Base-by-base conservation (phyloP, 2,797 vertebrate genomes). In the Lerista edwardsae region DNA sequence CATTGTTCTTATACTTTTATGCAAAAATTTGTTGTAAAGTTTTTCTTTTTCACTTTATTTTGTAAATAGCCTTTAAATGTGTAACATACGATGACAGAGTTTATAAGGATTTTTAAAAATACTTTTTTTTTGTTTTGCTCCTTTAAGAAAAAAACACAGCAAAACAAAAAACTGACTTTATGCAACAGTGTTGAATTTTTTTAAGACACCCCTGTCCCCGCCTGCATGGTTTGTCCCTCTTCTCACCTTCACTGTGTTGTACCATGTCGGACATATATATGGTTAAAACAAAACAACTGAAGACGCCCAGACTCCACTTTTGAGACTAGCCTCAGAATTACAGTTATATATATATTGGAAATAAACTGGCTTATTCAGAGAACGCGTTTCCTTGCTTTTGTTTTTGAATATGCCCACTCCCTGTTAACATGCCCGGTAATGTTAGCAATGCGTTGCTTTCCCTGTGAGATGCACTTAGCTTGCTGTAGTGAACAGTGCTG, bases 81-180 rank as follows among this genome's bases (percentile, higher is more conserved):
- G 97, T 98, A 98, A 98, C 97, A 98, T 98, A 98, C 79, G 96
- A 95, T 97, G 69, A 97, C 95, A 96, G 93, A 95, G 94, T 96
- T 96, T 96, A 94, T 97, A 96, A 95, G 94, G 93, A 93, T 95
- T 95, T 92, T 95, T 96, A 95, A 34, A n/a, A 95, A 95, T 93
- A 90, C 64, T 90, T 94, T 90, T 94, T n/a, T 96, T 94, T 91
- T 88, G 92, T 95, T 96, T 94, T 92, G 88, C 92, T 95, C 94
- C 90, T 94, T 92, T 89, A 84, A 91, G 47, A 93, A 91, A 91
- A 82, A 51, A 55, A 55, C 51, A 55, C 14, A 55, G 15, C 23
- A 61, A 61, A 61, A 86, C 87, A 44, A 2, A 47, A 39, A 74
- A 19, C 79, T 80, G 29, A 86, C 76, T 90, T 91, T 93, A 92